A percentile compares a stretch with the other conserved stretches of the same genome.
phyloP scores from a whole-genome alignment of 1,140 invertebrate species.

The Rhynchophorus ferrugineus region DNA sequence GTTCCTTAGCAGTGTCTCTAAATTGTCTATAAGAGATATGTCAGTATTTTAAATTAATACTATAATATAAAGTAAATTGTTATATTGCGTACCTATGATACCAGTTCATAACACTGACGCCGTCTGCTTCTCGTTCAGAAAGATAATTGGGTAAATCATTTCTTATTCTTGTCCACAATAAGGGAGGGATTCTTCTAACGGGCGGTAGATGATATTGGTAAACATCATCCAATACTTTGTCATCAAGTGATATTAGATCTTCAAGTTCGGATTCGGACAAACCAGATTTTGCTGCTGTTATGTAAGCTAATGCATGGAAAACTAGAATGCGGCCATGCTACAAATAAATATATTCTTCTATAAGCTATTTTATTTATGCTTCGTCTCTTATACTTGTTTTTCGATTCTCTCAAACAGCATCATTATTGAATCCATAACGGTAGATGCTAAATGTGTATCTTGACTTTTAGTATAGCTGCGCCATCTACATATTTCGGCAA shows the following conservation, averaged over 20 bases:
- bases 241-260: constrained; percentile 89
- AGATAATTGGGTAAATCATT: constrained; percentile 94
- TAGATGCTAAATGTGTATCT: constrained; percentile 85
- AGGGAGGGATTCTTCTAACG: constrained; percentile 85
- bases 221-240: constrained; percentile 90
- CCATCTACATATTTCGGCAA: constrained; percentile 94
- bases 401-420: constrained; percentile 93
- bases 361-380: too few species aligned
- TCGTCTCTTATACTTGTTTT: constrained; percentile 64
- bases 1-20: constrained; percentile 82
- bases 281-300: constrained; percentile 87
- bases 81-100: constrained; percentile 56
- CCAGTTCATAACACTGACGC: constrained; percentile 96
- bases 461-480: constrained; percentile 91
- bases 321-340: constrained; percentile 86
- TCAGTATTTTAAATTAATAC: constrained; percentile 1
- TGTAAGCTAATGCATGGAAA: constrained; percentile 89
- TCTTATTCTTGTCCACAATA: constrained; percentile 91
- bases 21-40: constrained; percentile 66
- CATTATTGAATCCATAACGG: constrained; percentile 97
- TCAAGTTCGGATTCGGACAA: constrained; percentile 90
- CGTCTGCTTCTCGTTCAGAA: constrained; percentile 92
- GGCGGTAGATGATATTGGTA: constrained; percentile 98
- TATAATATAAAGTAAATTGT: neutral
- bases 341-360: constrained; percentile 23